Conservation (phyloP, 2,888 invertebrate species). For the Rhagophthalmus giganteus region DNA sequence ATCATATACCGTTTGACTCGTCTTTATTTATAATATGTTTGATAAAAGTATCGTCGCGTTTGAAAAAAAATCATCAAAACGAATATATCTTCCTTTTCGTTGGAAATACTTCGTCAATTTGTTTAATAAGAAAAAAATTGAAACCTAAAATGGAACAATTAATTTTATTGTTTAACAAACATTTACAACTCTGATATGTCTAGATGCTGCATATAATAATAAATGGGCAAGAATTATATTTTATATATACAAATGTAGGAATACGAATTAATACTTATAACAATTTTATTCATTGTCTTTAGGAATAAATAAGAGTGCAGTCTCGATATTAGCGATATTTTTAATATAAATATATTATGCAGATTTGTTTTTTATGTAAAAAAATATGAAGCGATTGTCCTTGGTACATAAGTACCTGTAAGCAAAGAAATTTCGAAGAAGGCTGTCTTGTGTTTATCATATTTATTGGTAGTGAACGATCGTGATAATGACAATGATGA, state of each 20-base stretch:
- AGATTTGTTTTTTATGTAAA: constrained; percentile 4
- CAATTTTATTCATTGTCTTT: constrained; percentile 17
- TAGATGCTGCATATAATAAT: constrained; percentile 39
- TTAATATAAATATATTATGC: background rate
- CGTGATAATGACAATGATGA: too few relatives aligned
- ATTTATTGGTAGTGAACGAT: too few relatives aligned
- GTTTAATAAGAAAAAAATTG: background rate
- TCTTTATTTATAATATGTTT: background rate
- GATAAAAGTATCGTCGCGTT: too few relatives aligned
- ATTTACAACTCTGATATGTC: constrained; percentile 51
- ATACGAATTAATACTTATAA: constrained; percentile 16
- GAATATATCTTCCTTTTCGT: too few relatives aligned
- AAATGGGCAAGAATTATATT: constrained; percentile 28
- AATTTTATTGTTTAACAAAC: constrained; percentile 50
- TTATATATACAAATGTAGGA: constrained; percentile 24
- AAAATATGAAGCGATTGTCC: constrained; percentile 19
- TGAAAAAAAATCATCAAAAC: too few relatives aligned
- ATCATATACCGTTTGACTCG: too few relatives aligned
- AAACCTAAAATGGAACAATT: constrained; percentile 40
- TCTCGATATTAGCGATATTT: constrained; percentile 14
- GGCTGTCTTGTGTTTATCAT: background rate
- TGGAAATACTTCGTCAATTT: background rate
- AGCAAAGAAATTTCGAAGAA: constrained; percentile 8
- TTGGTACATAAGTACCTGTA: too few relatives aligned
- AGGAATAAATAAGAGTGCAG: constrained; percentile 21